Percentiles rank a stretch among this genome's conserved stretches.
phyloP scores from a whole-genome alignment of 1,140 invertebrate genomes.

The Halictus rubicundus region DNA sequence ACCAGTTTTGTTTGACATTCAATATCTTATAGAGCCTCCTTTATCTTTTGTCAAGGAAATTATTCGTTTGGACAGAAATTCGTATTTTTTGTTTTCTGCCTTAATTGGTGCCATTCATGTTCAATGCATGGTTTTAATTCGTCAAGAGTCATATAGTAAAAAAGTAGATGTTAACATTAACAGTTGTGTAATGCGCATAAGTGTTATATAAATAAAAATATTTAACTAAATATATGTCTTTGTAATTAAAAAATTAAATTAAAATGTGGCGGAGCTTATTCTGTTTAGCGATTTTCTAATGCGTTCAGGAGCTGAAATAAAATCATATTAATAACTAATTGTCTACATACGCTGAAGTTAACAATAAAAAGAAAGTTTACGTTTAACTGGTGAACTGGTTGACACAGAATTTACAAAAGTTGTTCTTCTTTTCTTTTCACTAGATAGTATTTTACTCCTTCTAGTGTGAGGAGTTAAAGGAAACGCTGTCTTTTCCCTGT shows the following conservation, averaged over 20 bases:
- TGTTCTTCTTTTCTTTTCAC: constrained; percentile 17
- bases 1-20: no score
- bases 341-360: not conserved
- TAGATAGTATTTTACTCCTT: constrained; percentile 19
- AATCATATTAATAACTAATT: constrained; percentile 14
- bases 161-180: not conserved
- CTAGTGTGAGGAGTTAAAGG: constrained; percentile 58
- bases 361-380: constrained; percentile 22
- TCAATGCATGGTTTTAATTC: no score
- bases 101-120: no score
- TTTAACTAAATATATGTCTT: no score
- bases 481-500: constrained; percentile 44
- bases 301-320: constrained; percentile 41
- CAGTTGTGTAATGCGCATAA: not conserved
- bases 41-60: no score
- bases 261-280: not conserved
- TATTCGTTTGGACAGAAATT: no score
- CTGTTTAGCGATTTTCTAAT: constrained; percentile 27
- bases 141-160: no score
- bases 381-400: constrained; percentile 26
- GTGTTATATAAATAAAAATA: not conserved
- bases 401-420: constrained; percentile 29
- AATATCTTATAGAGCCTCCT: no score
- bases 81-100: no score
- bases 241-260: not conserved